Evolutionary conservation across 1,140 invertebrate genomes (phyloP).

Genomic region (Panagrolaimus sp.): DNA sequence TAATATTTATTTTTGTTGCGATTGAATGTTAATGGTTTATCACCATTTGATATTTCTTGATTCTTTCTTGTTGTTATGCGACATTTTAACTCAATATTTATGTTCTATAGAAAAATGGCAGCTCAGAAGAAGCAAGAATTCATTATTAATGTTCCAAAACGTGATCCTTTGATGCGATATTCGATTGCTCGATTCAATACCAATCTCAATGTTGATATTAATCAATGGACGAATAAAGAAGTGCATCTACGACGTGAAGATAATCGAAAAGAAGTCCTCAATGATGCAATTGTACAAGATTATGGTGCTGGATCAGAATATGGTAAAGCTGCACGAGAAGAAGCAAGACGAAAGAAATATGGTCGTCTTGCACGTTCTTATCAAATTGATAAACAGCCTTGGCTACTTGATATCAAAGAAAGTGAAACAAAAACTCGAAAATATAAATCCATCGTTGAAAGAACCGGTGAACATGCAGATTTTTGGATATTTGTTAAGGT

Average conservation of each 20-base stretch:
- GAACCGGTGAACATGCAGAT: constrained; percentile 54
- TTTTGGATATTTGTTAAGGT: constrained; percentile 59
- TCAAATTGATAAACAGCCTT: constrained; percentile 53
- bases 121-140: neutral
- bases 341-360: constrained; percentile 56
- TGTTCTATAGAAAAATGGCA: neutral
- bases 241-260: constrained; percentile 51
- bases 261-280: constrained; percentile 37
- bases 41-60: neutral
- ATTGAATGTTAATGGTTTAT: neutral
- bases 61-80: neutral
- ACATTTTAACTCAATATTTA: neutral
- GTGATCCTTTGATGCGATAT: constrained; percentile 25
- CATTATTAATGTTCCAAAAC: constrained; percentile 19
- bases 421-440: neutral
- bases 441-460: constrained; percentile 11
- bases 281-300: constrained; percentile 32
- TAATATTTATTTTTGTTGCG: neutral
- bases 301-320: constrained; percentile 56
- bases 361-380: constrained; percentile 47
- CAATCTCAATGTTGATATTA: constrained; percentile 48
- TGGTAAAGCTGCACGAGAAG: constrained; percentile 54
- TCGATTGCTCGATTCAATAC: constrained; percentile 56
- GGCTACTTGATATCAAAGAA: constrained; percentile 40
- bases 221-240: constrained; percentile 29